phyloP scores from a whole-genome alignment of 2,888 invertebrate genomes.

The Malacosoma neustria region DNA sequence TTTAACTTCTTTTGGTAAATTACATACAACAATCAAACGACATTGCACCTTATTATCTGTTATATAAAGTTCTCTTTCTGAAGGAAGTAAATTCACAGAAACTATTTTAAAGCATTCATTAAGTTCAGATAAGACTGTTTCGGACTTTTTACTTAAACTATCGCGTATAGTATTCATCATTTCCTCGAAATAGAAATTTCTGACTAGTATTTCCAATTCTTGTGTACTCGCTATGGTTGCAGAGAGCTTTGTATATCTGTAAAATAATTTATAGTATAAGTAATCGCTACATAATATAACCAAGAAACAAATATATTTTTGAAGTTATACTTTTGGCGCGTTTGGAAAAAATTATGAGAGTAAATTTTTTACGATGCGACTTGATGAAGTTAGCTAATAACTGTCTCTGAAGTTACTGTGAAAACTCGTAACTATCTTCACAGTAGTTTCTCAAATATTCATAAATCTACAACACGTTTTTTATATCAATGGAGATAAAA shows the following conservation, averaged over 20 bases:
- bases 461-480: too few relatives aligned
- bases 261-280: too few relatives aligned
- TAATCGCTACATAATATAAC: too few relatives aligned
- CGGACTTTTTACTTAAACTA: constrained; percentile 48
- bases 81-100: constrained; percentile 68
- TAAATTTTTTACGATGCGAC: too few relatives aligned
- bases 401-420: too few relatives aligned
- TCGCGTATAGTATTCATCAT: constrained; percentile 81
- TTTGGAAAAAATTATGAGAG: too few relatives aligned
- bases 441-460: too few relatives aligned
- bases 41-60: constrained; percentile 60
- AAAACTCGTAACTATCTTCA: too few relatives aligned
- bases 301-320: too few relatives aligned
- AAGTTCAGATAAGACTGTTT: constrained; percentile 68
- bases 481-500: too few relatives aligned
- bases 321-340: too few relatives aligned
- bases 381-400: too few relatives aligned
- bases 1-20: constrained; percentile 77
- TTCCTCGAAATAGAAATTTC: constrained; percentile 87
- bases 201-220: constrained; percentile 82
- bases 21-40: constrained; percentile 48
- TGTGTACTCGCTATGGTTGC: constrained; percentile 85
- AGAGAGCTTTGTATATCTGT: constrained; percentile 84
- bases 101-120: constrained; percentile 74
- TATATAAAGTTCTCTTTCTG: constrained; percentile 66